These are phyloP conservation scores for Athene cunicularia DNA, from an alignment of 2,113 vertebrate genomes.

Conservation along the genomic window DNA sequence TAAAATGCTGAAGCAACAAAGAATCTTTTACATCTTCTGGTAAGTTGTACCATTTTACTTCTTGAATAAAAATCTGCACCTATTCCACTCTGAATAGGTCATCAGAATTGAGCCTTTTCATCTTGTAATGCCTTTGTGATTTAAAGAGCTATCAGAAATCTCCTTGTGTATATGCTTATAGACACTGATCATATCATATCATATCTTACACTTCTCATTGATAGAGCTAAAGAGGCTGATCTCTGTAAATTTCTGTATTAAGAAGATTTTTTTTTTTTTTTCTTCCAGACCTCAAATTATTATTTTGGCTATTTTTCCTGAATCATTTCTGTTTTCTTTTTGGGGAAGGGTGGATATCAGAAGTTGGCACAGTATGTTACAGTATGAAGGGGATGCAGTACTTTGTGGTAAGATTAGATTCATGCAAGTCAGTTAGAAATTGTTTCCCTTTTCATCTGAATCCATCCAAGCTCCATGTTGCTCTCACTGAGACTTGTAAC, in stretches of 20 bases:
- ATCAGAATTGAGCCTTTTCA: neutral
- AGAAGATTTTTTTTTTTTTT: neutral
- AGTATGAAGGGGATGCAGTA: neutral
- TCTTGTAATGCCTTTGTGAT: neutral
- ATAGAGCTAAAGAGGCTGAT: neutral
- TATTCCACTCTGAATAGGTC: neutral
- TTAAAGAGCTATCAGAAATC: neutral
- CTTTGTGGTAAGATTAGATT: neutral
- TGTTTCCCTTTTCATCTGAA: neutral
- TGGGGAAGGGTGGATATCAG: neutral
- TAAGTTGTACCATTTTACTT: neutral
- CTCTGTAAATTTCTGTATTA: neutral
- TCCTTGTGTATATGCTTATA: neutral
- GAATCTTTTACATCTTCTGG: neutral
- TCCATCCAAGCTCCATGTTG: neutral
- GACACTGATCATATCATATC: neutral
- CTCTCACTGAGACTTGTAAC: neutral
- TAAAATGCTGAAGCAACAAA: neutral
- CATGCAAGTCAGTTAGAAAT: neutral
- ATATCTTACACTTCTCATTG: neutral
- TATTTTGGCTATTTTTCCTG: neutral
- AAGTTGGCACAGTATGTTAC: neutral
- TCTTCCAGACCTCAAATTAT: neutral
- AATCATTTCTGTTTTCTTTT: neutral
- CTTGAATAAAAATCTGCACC: neutral